Conservation (phyloP, 2,113 vertebrate species). For the Nestor notabilis region DNA sequence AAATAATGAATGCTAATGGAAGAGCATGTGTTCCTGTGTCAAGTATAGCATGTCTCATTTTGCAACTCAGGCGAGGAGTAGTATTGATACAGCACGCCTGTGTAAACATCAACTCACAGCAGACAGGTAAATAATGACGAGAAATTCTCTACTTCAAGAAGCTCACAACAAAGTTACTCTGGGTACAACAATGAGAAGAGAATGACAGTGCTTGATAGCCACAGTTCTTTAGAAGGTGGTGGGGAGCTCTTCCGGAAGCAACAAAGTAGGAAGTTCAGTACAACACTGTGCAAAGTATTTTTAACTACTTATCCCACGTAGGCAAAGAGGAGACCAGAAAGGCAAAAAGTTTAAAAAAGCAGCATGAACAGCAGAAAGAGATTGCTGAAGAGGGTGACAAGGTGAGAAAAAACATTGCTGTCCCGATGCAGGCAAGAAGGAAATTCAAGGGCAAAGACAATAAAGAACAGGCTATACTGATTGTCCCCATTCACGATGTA, state of each 20-base stretch:
- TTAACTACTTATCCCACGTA: fast-evolving
- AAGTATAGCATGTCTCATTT: neutral
- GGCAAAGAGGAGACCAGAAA: neutral
- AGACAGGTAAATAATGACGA: neutral
- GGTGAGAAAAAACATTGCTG: neutral
- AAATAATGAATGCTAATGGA: neutral
- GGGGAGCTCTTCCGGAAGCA: neutral
- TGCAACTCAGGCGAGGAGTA: neutral
- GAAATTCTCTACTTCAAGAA: neutral
- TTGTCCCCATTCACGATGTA: fast-evolving
- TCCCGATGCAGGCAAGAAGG: neutral
- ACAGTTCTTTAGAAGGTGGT: neutral
- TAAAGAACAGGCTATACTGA: neutral
- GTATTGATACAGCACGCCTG: fast-evolving
- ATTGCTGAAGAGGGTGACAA: neutral
- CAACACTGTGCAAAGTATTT: neutral
- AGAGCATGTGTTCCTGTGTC: neutral
- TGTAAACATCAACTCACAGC: neutral
- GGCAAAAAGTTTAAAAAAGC: neutral
- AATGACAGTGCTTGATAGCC: neutral
- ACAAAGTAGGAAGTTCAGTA: neutral
- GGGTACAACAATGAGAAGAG: fast-evolving
- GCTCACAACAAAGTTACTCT: neutral
- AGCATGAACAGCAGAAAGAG: neutral
- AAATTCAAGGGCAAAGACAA: neutral